A percentile compares a stretch with the other conserved stretches of the same genome.
phyloP scores from a whole-genome alignment of 2,888 invertebrate genomes.

The Phania funesta region DNA sequence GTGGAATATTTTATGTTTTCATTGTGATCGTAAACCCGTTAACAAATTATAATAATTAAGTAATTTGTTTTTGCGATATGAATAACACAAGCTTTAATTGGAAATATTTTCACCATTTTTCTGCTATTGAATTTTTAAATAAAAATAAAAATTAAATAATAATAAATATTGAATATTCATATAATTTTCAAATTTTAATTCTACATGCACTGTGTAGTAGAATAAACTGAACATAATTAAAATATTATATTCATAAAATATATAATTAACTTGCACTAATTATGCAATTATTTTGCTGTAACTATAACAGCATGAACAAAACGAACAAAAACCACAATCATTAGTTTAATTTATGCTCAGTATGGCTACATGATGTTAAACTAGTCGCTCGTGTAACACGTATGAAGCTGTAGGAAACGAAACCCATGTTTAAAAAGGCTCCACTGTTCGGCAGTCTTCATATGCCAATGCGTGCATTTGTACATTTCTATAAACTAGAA shows the following conservation, averaged over 20 bases:
- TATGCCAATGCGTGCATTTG: not conserved
- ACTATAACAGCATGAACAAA: slow-evolving; percentile 3
- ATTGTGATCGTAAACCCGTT: too few species aligned
- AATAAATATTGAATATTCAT: not conserved
- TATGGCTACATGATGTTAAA: not conserved
- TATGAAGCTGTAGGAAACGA: not conserved
- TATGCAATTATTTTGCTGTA: slow-evolving; percentile 30
- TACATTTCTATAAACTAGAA: slow-evolving; percentile 9
- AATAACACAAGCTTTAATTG: too few species aligned
- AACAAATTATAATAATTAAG: too few species aligned
- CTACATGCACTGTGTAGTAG: not conserved
- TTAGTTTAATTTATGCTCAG: not conserved
- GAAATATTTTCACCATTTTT: too few species aligned
- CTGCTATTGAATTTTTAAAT: too few species aligned
- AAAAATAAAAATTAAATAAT: too few species aligned
- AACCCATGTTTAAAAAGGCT: not conserved
- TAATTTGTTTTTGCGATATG: too few species aligned
- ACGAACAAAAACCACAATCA: not conserved
- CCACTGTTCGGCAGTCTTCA: not conserved
- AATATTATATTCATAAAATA: slow-evolving; percentile 39
- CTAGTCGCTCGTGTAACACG: not conserved
- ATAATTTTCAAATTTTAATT: not conserved
- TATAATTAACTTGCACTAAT: slow-evolving; percentile 51
- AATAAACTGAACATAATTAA: slow-evolving; percentile 39
- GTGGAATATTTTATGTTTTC: too few species aligned